Conservation (phyloP, 2,888 invertebrate genomes). For the Glyphotaelius pellucidus region DNA sequence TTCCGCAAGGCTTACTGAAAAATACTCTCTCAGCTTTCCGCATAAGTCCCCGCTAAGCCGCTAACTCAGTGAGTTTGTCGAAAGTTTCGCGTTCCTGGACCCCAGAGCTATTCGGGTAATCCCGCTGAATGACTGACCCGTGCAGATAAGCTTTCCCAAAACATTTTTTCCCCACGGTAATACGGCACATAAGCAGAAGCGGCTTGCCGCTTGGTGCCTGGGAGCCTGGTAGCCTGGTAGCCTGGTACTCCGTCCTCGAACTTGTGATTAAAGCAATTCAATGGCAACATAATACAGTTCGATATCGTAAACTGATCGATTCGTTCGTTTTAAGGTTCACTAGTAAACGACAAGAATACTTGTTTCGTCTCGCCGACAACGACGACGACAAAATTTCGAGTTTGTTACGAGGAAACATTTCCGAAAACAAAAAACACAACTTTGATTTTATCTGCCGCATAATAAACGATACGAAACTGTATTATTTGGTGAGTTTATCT, state of each 20-base stretch:
- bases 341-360: too few species aligned
- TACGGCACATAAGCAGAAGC: neutral
- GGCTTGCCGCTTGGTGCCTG: neutral
- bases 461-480: too few species aligned
- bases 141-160: conserved; percentile 60
- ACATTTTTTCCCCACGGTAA: conserved; percentile 47
- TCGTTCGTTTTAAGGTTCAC: neutral
- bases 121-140: conserved; percentile 64
- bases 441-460: too few species aligned
- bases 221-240: too few species aligned
- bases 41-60: conserved; percentile 62
- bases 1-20: conserved; percentile 53
- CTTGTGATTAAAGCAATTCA: neutral
- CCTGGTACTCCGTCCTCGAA: neutral
- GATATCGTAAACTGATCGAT: neutral
- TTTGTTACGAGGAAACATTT: too few species aligned
- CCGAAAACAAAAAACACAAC: too few species aligned
- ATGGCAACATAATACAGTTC: neutral
- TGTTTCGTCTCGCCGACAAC: too few species aligned
- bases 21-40: conserved; percentile 52
- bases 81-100: conserved; percentile 61
- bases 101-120: conserved; percentile 57
- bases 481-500: too few species aligned
- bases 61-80: conserved; percentile 58
- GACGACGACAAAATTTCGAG: too few species aligned